phyloP scores from a whole-genome alignment of 2,113 vertebrate genomes.

The Prochilodus magdalenae region DNA sequence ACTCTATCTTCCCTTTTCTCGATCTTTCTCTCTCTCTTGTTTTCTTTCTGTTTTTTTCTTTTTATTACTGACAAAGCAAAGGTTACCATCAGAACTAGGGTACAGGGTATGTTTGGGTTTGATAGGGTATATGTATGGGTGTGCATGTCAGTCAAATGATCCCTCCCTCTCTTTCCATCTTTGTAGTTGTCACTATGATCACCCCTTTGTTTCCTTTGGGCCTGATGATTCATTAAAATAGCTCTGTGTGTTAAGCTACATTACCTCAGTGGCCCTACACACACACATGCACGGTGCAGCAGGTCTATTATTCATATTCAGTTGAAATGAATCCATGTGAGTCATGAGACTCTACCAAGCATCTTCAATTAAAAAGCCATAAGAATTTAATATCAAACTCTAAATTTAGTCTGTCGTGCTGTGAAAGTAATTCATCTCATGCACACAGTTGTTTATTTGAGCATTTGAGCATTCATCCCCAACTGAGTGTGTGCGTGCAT shows the following conservation, averaged over 20 bases:
- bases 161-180: neutral
- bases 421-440: neutral
- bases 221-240: slow-evolving; percentile 6
- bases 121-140: no score
- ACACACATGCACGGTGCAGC: slow-evolving; percentile 11
- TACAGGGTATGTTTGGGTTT: no score
- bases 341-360: slow-evolving; percentile 55
- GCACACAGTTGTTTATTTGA: slow-evolving; percentile 3
- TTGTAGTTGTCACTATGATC: neutral
- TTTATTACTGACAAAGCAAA: no score
- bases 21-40: neutral
- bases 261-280: slow-evolving; percentile 16
- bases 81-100: no score
- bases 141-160: neutral
- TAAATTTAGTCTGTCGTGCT: slow-evolving; percentile 31
- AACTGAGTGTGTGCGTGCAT: slow-evolving; percentile 2
- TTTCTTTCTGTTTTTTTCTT: neutral
- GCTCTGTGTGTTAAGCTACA: neutral
- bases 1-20: neutral
- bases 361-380: slow-evolving; percentile 49
- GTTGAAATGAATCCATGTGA: no score
- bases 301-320: slow-evolving; percentile 44
- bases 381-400: slow-evolving; percentile 41
- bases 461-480: neutral
- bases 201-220: neutral